These are phyloP conservation scores for Leptopilina myrica DNA, from an alignment of 2,888 invertebrate species.

Conservation along the genomic window DNA sequence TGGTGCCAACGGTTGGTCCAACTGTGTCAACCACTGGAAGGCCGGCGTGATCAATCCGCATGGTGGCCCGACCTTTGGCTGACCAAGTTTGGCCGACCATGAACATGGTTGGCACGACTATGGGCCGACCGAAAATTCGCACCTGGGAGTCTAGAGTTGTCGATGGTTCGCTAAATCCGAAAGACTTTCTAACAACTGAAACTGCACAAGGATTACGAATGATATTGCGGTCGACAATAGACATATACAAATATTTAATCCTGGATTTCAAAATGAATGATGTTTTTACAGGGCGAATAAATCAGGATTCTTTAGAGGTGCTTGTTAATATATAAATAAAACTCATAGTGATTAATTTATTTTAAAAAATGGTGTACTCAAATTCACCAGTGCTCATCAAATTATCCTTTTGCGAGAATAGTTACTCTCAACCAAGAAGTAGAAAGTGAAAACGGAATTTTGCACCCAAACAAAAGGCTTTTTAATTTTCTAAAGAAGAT, in stretches of 20 bases:
- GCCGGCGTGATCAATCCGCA: too few relatives aligned
- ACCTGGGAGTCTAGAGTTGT: constrained; percentile 47
- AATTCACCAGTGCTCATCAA: not conserved
- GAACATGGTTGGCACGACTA: too few relatives aligned
- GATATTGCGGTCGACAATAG: constrained; percentile 48
- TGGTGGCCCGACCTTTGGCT: too few relatives aligned
- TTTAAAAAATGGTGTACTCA: too few relatives aligned
- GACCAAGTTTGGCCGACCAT: too few relatives aligned
- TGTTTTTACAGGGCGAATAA: constrained; percentile 48
- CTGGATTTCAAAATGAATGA: constrained; percentile 38
- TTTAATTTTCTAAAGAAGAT: not conserved
- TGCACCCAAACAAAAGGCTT: not conserved
- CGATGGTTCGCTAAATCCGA: constrained; percentile 36
- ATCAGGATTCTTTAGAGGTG: constrained; percentile 49
- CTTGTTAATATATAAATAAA: too few relatives aligned
- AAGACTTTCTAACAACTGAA: constrained; percentile 45
- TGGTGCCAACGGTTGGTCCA: too few relatives aligned
- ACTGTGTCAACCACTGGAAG: too few relatives aligned
- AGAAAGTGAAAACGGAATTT: not conserved
- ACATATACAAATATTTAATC: constrained; percentile 41
- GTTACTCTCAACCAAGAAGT: not conserved
- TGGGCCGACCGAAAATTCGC: too few relatives aligned
- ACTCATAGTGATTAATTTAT: too few relatives aligned
- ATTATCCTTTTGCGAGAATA: not conserved
- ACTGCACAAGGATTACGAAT: constrained; percentile 48